Base-by-base conservation (phyloP, 2,888 invertebrate species). In the Melanophora roralis region DNA sequence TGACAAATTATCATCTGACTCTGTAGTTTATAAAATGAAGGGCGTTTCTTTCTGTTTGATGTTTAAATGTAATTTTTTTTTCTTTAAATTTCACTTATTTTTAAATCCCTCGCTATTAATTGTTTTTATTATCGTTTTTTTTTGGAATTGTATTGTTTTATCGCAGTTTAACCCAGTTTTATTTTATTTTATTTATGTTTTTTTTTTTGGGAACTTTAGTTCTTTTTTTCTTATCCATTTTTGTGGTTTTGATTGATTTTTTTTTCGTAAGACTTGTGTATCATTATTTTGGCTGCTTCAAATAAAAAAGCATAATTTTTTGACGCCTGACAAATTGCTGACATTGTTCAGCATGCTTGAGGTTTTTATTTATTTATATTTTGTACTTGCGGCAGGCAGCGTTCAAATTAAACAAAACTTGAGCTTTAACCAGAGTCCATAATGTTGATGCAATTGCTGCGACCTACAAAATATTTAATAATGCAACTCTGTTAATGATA, bases 321-420 rank as follows among this genome's bases (percentile, higher is more conserved):
- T 64, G 68, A 75, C 72, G 64, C 73, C 67, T 79, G 75, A 79
- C 65, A 79, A 75, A 79, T 79, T 64, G 76, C 68, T 76, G 80
- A 80, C 76, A 80, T 76, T 7, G 4, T 43, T 14, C 43, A 67
- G 55, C 27, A 51, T 78, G 21, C 9, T 67, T 34, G 19, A 57
- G 36, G 16, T 62, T 60, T 27, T 27, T 27, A n/a, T n/a, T n/a
- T 27, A 5, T 27, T 45, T 11, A 68, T 51, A 3, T 8, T 69
- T 36, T 38, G 9, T 1, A 43, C n/a, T n/a, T n/a, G n/a, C n/a
- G n/a, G n/a, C n/a, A n/a, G n/a, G 1, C 43, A 27, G 3, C n/a
- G 1, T 19, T 11, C 23, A 43, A 12, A 36, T 16, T n/a, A 32
- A 49, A 49, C 14, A 16, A 57, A 49, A 19, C 12, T 36, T 40